These are phyloP conservation scores for Andrena hattorfiana DNA, from an alignment of 2,888 invertebrate species.

Conservation along the genomic window DNA sequence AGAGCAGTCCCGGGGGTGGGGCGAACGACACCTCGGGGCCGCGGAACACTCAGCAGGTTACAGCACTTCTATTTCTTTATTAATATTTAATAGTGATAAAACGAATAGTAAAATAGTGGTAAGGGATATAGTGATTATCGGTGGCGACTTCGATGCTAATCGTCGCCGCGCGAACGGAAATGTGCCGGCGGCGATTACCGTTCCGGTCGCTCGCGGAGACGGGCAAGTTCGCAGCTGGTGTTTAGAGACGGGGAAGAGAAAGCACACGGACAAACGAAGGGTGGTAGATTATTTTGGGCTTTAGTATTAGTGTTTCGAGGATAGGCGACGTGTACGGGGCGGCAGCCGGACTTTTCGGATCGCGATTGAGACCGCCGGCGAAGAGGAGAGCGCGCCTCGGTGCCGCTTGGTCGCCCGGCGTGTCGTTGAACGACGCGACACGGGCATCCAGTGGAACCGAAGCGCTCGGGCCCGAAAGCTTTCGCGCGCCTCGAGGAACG, in stretches of 20 bases:
- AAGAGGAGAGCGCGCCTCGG: not conserved
- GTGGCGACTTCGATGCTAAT: conserved; percentile 56
- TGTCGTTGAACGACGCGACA: not conserved
- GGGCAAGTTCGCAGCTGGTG: conserved; percentile 30
- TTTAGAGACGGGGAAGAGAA: conserved; percentile 22
- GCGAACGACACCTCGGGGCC: conserved; percentile 10
- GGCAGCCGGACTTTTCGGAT: conserved; percentile 43
- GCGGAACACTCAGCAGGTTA: conserved; percentile 54
- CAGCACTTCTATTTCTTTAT: conserved; percentile 67
- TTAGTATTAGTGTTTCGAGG: conserved; percentile 80
- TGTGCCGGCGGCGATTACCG: conserved; percentile 48
- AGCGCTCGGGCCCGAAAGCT: not conserved
- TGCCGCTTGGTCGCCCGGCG: not conserved
- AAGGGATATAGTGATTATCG: conserved; percentile 57
- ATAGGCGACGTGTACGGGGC: conserved; percentile 25
- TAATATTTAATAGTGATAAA: conserved; percentile 65
- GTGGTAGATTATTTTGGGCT: conserved; percentile 80
- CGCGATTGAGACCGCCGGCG: conserved; percentile 39
- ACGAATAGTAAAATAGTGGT: conserved; percentile 71
- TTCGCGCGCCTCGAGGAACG: not conserved
- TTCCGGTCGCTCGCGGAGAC: conserved; percentile 33
- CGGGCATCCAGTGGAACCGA: not conserved
- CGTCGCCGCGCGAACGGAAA: conserved; percentile 35
- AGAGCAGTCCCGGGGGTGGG: conserved; percentile 1
- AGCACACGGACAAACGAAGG: conserved; percentile 22